A percentile compares a stretch with the other conserved stretches of the same genome.
phyloP scores from a whole-genome alignment of 2,113 vertebrate species.

The Alethe castanea region DNA sequence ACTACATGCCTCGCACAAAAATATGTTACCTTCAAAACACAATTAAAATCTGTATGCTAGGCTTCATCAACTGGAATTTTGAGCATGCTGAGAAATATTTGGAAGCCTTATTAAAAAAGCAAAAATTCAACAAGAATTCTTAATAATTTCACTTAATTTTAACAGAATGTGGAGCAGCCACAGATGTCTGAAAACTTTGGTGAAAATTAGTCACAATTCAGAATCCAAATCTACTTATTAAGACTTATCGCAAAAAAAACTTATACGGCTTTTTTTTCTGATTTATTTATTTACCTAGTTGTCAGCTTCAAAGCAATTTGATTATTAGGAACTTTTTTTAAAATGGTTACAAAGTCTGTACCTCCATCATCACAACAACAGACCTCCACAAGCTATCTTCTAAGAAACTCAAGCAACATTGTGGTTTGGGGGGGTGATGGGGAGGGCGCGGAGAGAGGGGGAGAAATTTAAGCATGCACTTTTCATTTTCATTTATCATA shows the following conservation, averaged over 20 bases:
- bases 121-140: not conserved
- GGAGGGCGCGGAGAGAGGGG: no score
- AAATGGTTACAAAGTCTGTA: not conserved
- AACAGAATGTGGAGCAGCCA: not conserved
- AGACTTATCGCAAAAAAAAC: not conserved
- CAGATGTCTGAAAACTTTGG: not conserved
- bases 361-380: not conserved
- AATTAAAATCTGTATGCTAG: not conserved
- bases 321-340: not conserved
- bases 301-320: not conserved
- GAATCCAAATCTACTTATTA: not conserved
- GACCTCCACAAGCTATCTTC: not conserved
- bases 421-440: not conserved
- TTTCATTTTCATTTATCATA: not conserved
- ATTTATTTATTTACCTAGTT: not conserved
- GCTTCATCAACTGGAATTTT: not conserved
- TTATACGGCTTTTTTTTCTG: not conserved
- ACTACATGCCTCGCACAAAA: not conserved
- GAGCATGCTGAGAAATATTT: not conserved
- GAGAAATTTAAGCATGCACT: not conserved
- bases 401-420: not conserved
- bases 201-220: not conserved
- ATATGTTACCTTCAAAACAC: not conserved
- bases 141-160: not conserved
- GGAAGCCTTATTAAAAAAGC: not conserved